Base-by-base conservation (phyloP, 2,888 invertebrate species). In the Drosophila mimetica region DNA sequence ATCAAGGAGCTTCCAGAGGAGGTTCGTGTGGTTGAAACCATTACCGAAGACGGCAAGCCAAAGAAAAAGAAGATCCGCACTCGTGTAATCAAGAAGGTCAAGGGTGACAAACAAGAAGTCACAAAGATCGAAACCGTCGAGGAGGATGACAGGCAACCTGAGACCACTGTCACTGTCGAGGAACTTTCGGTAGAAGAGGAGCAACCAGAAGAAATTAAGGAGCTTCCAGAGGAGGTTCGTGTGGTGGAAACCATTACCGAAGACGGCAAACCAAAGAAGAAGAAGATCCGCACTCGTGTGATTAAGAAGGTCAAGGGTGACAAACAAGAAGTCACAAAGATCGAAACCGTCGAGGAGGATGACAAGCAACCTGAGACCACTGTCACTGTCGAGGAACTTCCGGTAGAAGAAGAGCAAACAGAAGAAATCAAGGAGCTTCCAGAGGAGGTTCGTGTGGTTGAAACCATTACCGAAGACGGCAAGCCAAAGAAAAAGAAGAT, bases 231-330 rank as follows among this genome's bases (percentile, higher is more conserved):
- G n/a, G 42, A 42, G 22, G 42, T 42, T 8, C 22, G 22, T 8
- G 22, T 42, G 0, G 22, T 42, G 22, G 42, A 42, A 22, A 42
- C 42, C 1, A 8, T 42, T n/a, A 8, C 42, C 3, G 42, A 42
- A 22, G n/a, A 22, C n/a, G 42, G 42, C 42, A 42, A 42, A n/a
- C 42, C 42, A n/a, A 42, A 42, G 42, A 42, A 22, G 22, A 22
- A 42, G 22, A 42, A 42, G 42, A 42, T 42, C 42, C 46, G 75
- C 13, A 80, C 79, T 18, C 75, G 78, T 14, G 58, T 75, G 7
- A 80, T 80, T 37, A 80, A 78, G 53, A 80, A 78, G 70, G 51
- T 74, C 7, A 78, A 76, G 71, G 79, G 75, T 34, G 74, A 71
- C 42, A 42, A 22, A n/a, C 42, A 42, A 22, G 42, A 42, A 22